phyloP scores from a whole-genome alignment of 2,888 invertebrate genomes.

The Drosophila neoperkinsi region DNA sequence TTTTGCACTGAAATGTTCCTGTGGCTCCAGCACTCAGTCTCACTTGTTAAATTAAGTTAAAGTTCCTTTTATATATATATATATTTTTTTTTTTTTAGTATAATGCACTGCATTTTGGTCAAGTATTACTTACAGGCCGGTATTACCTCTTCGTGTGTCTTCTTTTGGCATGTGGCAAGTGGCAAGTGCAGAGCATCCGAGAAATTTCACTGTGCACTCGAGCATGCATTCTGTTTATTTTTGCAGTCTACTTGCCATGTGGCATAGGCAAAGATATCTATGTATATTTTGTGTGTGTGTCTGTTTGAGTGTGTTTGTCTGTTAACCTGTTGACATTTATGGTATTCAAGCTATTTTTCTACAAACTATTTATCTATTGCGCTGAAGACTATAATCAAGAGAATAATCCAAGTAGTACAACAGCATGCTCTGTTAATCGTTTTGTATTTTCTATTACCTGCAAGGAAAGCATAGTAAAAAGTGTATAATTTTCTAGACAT shows the following conservation, averaged over 20 bases:
- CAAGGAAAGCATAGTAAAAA: background rate
- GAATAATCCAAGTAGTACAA: background rate
- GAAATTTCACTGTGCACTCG: conserved; percentile 55
- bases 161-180: conserved; percentile 49
- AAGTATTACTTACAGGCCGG: conserved; percentile 41
- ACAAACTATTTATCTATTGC: background rate
- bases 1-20: conserved; percentile 12
- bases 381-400: background rate
- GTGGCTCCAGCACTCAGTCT: conserved; percentile 39
- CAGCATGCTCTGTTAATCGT: background rate
- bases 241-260: conserved; percentile 54
- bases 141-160: conserved; percentile 37
- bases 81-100: conserved; percentile 13
- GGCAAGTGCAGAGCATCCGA: conserved; percentile 49
- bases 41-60: conserved; percentile 73
- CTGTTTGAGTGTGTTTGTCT: conserved; percentile 20
- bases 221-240: conserved; percentile 46
- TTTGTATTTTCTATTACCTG: background rate
- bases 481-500: background rate
- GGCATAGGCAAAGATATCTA: conserved; percentile 25
- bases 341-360: conserved; percentile 29
- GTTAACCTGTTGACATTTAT: conserved; percentile 51
- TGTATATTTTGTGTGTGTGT: conserved; percentile 11
- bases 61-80: conserved; percentile 23
- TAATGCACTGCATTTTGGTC: conserved; percentile 68